A percentile compares a stretch with the other conserved stretches of the same genome.
Conservation (phyloP, 2,797 vertebrate species). For the Neosalanx taihuensis region DNA sequence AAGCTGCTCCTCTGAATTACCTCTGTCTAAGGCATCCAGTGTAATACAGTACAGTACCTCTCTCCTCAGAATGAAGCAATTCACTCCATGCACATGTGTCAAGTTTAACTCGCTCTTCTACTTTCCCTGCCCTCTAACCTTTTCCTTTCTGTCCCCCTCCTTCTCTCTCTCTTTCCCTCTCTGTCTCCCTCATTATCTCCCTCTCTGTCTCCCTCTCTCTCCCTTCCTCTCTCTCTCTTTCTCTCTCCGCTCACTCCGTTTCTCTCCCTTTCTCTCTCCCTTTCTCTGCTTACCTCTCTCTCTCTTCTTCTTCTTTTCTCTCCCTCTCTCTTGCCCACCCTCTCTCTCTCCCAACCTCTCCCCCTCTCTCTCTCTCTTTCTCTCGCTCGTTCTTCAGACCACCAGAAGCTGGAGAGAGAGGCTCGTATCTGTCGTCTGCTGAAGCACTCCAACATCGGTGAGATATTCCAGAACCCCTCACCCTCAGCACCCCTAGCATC, state of each 20-base stretch:
- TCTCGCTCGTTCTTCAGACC: conserved; percentile 71
- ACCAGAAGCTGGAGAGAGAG: conserved; percentile 97
- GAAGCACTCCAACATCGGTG: conserved; percentile 96
- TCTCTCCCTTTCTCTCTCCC: conserved; percentile 20
- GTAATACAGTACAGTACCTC: no score
- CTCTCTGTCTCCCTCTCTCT: neutral
- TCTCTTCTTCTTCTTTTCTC: neutral
- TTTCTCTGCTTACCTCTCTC: neutral
- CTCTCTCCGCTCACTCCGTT: conserved; percentile 12
- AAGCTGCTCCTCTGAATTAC: no score
- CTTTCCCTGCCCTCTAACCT: no score
- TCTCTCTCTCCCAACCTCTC: conserved; percentile 27
- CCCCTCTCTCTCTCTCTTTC: neutral
- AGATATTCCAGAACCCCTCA: conserved; percentile 38
- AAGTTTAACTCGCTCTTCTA: neutral
- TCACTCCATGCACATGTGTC: neutral
- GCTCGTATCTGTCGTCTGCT: conserved; percentile 95
- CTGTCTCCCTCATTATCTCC: neutral
- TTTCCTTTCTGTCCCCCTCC: no score
- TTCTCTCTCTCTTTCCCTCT: neutral
- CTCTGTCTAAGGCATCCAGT: no score
- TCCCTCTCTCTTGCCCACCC: conserved; percentile 4
- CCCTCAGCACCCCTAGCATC: no score
- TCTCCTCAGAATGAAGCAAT: no score
- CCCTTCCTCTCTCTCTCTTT: conserved; percentile 31